phyloP scores from a whole-genome alignment of 2,888 invertebrate genomes.

The Sericinus montela region DNA sequence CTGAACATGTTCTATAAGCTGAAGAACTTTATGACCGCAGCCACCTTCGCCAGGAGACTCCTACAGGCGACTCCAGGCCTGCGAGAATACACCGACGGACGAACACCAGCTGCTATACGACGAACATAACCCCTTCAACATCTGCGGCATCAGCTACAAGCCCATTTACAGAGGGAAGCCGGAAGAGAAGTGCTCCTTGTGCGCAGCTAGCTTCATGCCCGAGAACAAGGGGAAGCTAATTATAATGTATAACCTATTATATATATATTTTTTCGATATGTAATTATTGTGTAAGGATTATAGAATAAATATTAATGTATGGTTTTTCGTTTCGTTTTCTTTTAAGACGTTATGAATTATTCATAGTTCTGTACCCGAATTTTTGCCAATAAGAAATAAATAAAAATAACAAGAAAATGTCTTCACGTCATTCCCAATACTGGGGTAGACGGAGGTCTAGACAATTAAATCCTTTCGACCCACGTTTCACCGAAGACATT shows the following conservation, averaged over 20 bases:
- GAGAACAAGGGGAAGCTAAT: slow-evolving; percentile 87
- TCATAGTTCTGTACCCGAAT: too few relatives aligned
- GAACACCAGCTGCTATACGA: slow-evolving; percentile 95
- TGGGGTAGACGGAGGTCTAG: too few relatives aligned
- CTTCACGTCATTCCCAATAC: too few relatives aligned
- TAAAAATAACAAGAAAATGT: too few relatives aligned
- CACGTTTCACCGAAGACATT: too few relatives aligned
- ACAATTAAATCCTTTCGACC: too few relatives aligned
- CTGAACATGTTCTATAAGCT: slow-evolving; percentile 98
- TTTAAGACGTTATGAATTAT: too few relatives aligned
- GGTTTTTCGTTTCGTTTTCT: too few relatives aligned
- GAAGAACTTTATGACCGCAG: slow-evolving; percentile 96
- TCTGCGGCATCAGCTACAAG: slow-evolving; percentile 94
- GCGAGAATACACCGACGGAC: slow-evolving; percentile 94
- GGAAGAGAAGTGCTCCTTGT: slow-evolving; percentile 95
- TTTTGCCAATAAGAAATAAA: too few relatives aligned
- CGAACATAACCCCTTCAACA: slow-evolving; percentile 97
- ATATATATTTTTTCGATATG: slow-evolving; percentile 26
- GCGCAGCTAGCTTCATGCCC: slow-evolving; percentile 92
- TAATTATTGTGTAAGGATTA: slow-evolving; percentile 31
- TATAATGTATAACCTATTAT: background rate
- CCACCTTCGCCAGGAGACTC: slow-evolving; percentile 94
- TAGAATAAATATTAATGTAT: too few relatives aligned
- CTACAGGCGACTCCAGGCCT: slow-evolving; percentile 96
- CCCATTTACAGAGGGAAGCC: slow-evolving; percentile 98